A percentile compares a stretch with the other conserved stretches of the same genome.
Conservation (phyloP, 2,113 vertebrate genomes). For the Sander lucioperca region DNA sequence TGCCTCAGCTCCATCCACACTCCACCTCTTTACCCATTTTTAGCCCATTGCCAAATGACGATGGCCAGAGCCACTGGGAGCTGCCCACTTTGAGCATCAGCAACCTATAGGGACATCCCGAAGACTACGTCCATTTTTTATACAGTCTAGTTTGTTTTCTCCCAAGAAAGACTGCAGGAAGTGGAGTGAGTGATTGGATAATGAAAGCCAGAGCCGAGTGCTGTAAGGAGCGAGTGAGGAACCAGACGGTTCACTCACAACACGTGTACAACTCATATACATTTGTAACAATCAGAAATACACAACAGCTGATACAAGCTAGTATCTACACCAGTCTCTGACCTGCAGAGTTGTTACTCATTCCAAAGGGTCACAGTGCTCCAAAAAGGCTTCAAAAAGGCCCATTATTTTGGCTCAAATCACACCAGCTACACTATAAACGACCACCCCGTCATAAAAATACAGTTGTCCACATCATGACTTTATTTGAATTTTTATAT, state of each 20-base stretch:
- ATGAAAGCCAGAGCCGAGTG: constrained; percentile 25
- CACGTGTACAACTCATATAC: not conserved
- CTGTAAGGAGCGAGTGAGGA: constrained; percentile 22
- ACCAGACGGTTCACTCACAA: not conserved
- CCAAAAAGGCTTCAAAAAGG: not conserved
- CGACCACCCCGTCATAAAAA: not conserved
- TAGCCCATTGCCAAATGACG: no score
- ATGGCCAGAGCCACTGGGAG: no score
- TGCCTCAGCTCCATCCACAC: no score
- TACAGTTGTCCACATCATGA: not conserved
- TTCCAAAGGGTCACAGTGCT: not conserved
- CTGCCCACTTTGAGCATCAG: no score
- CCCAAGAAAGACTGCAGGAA: constrained; percentile 19
- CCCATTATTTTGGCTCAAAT: constrained; percentile 3
- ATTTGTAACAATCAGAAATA: not conserved
- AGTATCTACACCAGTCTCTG: not conserved
- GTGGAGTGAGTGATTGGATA: constrained; percentile 25
- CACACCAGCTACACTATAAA: not conserved
- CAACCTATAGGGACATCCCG: no score
- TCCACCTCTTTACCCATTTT: no score
- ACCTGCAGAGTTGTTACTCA: constrained; percentile 11
- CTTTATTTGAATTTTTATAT: not conserved
- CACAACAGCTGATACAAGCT: not conserved
- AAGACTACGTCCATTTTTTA: no score
- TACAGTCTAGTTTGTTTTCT: not conserved